A percentile compares a stretch with the other conserved stretches of the same genome.
phyloP scores from a whole-genome alignment of 1,140 invertebrate genomes.

The Atta cephalotes region DNA sequence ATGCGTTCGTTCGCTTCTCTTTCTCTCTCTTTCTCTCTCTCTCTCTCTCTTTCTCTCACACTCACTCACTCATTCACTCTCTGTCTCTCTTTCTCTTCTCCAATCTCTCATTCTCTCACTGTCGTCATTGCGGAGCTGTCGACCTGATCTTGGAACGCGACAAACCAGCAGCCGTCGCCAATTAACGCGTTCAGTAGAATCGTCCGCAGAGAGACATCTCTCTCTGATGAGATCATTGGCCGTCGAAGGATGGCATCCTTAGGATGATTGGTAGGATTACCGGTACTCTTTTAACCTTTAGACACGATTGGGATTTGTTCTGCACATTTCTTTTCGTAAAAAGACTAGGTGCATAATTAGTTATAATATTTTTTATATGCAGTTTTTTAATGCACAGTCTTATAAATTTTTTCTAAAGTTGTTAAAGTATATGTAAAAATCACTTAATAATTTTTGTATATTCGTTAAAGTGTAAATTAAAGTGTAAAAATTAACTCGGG shows the following conservation, averaged over 20 bases:
- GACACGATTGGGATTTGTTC: too few species aligned
- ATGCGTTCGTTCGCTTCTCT: conserved; percentile 46
- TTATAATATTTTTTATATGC: too few species aligned
- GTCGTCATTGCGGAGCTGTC: conserved; percentile 29
- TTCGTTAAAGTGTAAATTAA: too few species aligned
- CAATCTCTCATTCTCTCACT: not conserved
- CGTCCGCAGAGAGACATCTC: not conserved
- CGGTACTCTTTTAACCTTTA: too few species aligned
- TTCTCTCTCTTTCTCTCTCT: too few species aligned
- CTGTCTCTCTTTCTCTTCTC: not conserved
- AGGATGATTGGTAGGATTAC: not conserved
- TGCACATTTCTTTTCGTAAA: too few species aligned
- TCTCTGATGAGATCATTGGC: not conserved
- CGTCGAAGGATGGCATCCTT: conserved; percentile 6
- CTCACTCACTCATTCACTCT: not conserved
- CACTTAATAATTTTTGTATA: too few species aligned
- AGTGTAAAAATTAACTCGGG: too few species aligned
- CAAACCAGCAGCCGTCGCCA: conserved; percentile 35
- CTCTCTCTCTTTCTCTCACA: not conserved
- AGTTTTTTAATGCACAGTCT: too few species aligned
- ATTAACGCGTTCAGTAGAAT: conserved; percentile 29
- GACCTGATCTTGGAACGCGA: conserved; percentile 42
- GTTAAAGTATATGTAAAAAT: too few species aligned
- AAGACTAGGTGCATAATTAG: too few species aligned
- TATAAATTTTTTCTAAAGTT: too few species aligned